Conservation (phyloP, 2,888 invertebrate species). For the Prosopocoilus inquinatus region DNA sequence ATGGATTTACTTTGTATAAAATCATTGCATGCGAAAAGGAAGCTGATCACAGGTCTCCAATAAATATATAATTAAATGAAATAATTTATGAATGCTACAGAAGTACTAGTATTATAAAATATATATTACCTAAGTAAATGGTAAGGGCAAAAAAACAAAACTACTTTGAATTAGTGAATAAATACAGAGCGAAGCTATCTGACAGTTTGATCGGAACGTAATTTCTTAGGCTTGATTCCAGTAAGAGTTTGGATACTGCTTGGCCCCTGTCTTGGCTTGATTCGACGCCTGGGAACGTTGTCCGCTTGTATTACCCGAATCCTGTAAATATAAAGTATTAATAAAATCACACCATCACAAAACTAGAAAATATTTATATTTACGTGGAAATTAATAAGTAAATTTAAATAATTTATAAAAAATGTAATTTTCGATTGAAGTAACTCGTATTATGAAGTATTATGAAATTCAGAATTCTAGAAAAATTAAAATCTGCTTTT, state of each 20-base stretch:
- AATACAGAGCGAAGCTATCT: constrained; percentile 16
- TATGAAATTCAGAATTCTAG: too few species aligned
- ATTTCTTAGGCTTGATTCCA: constrained; percentile 61
- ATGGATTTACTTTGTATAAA: constrained; percentile 28
- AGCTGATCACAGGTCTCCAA: constrained; percentile 22
- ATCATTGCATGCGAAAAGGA: constrained; percentile 20
- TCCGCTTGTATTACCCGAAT: constrained; percentile 56
- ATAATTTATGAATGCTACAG: constrained; percentile 30
- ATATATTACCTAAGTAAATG: constrained; percentile 26
- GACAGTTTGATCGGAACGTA: constrained; percentile 12
- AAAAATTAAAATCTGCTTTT: constrained; percentile 8
- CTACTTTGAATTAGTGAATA: constrained; percentile 26
- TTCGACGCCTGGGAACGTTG: constrained; percentile 55
- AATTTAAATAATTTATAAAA: constrained; percentile 2
- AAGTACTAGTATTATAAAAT: constrained; percentile 24
- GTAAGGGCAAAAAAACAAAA: constrained; percentile 22
- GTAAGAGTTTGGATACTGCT: constrained; percentile 65
- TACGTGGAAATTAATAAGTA: background rate
- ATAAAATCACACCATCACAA: background rate
- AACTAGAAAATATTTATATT: background rate
- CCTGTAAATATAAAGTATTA: constrained; percentile 50
- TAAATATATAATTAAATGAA: constrained; percentile 29
- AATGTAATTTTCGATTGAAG: background rate
- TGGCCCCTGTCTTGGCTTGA: constrained; percentile 58
- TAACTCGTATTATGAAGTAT: too few species aligned